Base-by-base conservation (phyloP, 2,888 invertebrate species). In the Drosophila limbata region DNA sequence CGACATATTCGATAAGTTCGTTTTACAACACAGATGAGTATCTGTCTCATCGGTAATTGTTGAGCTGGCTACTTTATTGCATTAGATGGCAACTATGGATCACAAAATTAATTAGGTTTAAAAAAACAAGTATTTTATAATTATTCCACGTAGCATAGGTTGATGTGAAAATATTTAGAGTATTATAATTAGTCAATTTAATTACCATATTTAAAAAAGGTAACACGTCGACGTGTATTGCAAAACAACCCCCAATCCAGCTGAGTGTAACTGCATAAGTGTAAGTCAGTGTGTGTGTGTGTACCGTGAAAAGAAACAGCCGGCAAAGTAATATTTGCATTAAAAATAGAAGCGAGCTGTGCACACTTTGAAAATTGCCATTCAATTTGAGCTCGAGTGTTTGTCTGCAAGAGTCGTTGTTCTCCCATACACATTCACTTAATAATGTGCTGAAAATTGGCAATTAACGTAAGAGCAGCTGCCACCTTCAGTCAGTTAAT, bases 181-280 rank as follows among this genome's bases (percentile, higher is more conserved):
- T 52, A 28, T 40, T 19, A n/a, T 17, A 28, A 40, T 31, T 37
- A 60, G 39, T 44, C 13, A 6, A 15, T 33, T 17, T 50, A 51
- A 33, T 33, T 47, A 60, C 6, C 4, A 55, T 47, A 40, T 40
- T 17, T 15, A 45, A 48, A 28, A 19, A 42, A 17, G 15, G 6
- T 35, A 63, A 44, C 39, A 50, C 37, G 50, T 52, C 28, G 48
- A 62, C 31, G 35, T 78, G 65, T 77, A 63, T 64, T 79, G 63
- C 37, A 75, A 79, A 77, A 75, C 79, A 61, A 79, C 77, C 77
- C 77, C 71, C 47, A 74, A 57, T 9, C 56, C 77, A 77, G 79
- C 79, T 77, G 77, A 50, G 76, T 48, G 44, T 37, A 47, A 33
- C 55, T 37, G 33, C 47, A 51, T 42, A 47, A 59, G 48, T 57